These are phyloP conservation scores for Phyto melanocephala DNA, from an alignment of 2,888 invertebrate genomes.

Conservation along the genomic window DNA sequence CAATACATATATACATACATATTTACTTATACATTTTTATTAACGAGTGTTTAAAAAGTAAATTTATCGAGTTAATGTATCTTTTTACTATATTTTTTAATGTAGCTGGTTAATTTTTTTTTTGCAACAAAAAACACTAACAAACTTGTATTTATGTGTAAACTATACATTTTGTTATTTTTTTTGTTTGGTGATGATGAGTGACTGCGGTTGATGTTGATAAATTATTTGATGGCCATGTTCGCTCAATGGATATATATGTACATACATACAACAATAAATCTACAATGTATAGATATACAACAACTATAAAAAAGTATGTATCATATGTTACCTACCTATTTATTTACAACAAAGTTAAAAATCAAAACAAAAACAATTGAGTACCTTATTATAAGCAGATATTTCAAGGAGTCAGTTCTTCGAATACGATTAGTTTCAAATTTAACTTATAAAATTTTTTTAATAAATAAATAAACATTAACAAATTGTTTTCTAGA, in stretches of 20 bases:
- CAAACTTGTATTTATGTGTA: neutral
- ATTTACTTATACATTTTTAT: neutral
- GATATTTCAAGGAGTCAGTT: neutral
- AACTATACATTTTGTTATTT: neutral
- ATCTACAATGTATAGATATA: neutral
- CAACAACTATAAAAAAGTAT: neutral
- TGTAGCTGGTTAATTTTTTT: no score
- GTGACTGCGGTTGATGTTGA: conserved; percentile 1
- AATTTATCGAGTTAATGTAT: no score
- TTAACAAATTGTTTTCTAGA: no score
- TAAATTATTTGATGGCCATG: conserved; percentile 48
- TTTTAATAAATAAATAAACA: no score
- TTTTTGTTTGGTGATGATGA: neutral
- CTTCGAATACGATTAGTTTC: no score
- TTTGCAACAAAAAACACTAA: neutral
- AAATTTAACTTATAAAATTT: no score
- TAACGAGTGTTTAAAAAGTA: no score
- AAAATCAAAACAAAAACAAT: neutral
- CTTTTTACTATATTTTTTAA: no score
- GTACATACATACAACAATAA: no score
- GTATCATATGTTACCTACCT: no score
- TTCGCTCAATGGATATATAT: conserved; percentile 25
- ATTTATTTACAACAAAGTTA: neutral
- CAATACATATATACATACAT: neutral
- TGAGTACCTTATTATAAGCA: neutral